Evolutionary conservation across 2,797 vertebrate genomes (phyloP).

Genomic region (Molossus alvarezi): DNA sequence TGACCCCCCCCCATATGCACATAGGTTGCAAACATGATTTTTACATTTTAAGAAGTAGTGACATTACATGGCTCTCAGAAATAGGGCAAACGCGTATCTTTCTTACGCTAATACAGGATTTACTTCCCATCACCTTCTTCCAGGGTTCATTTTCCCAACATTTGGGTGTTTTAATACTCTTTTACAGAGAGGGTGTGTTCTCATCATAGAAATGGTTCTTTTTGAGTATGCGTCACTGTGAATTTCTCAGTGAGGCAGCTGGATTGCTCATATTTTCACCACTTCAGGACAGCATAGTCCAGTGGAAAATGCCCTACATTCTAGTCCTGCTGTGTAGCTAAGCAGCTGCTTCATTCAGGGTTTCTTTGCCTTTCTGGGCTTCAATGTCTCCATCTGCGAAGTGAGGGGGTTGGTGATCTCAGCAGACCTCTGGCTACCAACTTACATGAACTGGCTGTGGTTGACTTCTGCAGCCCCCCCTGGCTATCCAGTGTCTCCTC

Average conservation of each 20-base stretch:
- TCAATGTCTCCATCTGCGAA: background rate
- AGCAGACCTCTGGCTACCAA: background rate
- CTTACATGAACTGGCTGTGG: background rate
- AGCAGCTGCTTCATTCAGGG: background rate
- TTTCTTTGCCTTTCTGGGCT: background rate
- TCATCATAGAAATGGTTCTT: background rate
- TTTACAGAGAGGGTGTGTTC: background rate
- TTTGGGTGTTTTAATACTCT: background rate
- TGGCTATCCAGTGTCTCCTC: background rate
- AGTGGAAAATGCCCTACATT: background rate
- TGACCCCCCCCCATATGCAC: background rate
- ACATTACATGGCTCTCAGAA: conserved; percentile 4
- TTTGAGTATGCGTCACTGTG: background rate
- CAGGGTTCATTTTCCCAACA: background rate
- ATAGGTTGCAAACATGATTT: background rate
- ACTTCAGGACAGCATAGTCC: background rate
- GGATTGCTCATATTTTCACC: background rate
- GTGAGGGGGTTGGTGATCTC: background rate
- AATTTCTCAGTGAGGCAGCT: background rate
- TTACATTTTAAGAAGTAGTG: conserved; percentile 16
- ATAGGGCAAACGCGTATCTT: background rate
- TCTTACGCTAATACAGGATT: conserved; percentile 14
- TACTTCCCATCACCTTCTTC: background rate
- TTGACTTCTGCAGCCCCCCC: background rate
- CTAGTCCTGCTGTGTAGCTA: background rate